phyloP scores from a whole-genome alignment of 1,140 invertebrate species.

The Microplitis mediator region DNA sequence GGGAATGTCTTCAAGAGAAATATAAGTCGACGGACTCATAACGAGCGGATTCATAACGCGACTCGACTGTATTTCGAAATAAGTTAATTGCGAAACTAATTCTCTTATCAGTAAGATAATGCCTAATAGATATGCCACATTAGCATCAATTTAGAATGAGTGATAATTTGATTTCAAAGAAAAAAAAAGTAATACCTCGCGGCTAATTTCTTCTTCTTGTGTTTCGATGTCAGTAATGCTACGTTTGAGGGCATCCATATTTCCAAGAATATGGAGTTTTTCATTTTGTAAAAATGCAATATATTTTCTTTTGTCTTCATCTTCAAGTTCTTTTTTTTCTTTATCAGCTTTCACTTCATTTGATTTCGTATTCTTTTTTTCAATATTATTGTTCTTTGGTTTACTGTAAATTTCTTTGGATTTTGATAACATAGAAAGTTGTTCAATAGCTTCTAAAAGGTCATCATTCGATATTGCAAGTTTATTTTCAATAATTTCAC shows the following conservation, averaged over 20 bases:
- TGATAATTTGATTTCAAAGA: constrained; percentile 7
- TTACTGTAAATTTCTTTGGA: constrained; percentile 46
- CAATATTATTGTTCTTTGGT: constrained; percentile 59
- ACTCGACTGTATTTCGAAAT: too few relatives aligned
- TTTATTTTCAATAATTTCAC: constrained; percentile 59
- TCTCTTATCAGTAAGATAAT: not conserved
- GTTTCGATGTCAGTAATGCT: constrained; percentile 80
- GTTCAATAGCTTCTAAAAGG: constrained; percentile 58
- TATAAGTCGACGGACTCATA: too few relatives aligned
- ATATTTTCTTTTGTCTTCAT: constrained; percentile 47
- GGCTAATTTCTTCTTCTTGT: constrained; percentile 81
- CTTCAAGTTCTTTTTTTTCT: too few relatives aligned
- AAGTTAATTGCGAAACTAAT: too few relatives aligned
- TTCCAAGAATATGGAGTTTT: constrained; percentile 55
- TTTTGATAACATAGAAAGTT: constrained; percentile 55
- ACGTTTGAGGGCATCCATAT: constrained; percentile 69
- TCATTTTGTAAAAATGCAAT: constrained; percentile 58
- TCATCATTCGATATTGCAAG: constrained; percentile 62
- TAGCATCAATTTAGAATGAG: too few relatives aligned
- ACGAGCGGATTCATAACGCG: too few relatives aligned
- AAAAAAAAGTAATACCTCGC: constrained; percentile 70
- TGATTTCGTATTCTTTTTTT: constrained; percentile 58
- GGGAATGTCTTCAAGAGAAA: too few relatives aligned
- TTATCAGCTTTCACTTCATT: constrained; percentile 50
- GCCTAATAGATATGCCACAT: not conserved